Base-by-base conservation (phyloP, 2,113 vertebrate species). In the Psettodes erumei region DNA sequence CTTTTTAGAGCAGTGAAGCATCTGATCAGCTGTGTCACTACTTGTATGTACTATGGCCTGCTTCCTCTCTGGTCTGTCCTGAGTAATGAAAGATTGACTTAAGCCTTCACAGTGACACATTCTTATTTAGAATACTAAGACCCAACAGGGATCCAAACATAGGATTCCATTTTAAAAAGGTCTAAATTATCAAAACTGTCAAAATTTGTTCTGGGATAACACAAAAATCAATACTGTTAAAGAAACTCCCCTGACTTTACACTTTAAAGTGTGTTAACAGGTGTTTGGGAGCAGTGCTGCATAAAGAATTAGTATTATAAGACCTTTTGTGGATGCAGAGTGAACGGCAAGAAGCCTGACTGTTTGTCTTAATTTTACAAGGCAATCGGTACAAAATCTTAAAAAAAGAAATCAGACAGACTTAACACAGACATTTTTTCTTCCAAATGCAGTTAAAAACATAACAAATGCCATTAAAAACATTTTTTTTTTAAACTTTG, bases 41-140 rank as follows among this genome's bases (percentile, higher is more conserved):
- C 59, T 70, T 73, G 21, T 71, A 21, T 74, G 70, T 67, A 27
- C 55, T 30, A 71, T 81, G 67, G 83, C 77, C 64, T 81, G 61
- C 65, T 81, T 81, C 77, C 60, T 81, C 75, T 75, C 63, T 15
- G 8, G 51, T 63, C 79, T 81, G 67, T 80, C 70, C 73, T 55
- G 72, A 84, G 75, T 61, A 89, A 86, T 87, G 89, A 86, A 89
- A 88, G 81, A 70, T 77, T 83, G 85, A 89, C 72, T 75, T 21
- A 58, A 84, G 56, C 21, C 64, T 59, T 60, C 19, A 75, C 40
- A 35, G 72, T 51, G 30, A 71, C 28, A 78, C 40, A 61, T 47
- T 81, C 15, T 63, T 67, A 32, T 67, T 77, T 25, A 50, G 66
- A 60, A 45, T 56, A 38, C 18, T 19, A 54, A 5, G 8, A 27